These are phyloP conservation scores for Caenorhabditis drosophilae DNA, from an alignment of 2,888 invertebrate species.

Conservation along the genomic window DNA sequence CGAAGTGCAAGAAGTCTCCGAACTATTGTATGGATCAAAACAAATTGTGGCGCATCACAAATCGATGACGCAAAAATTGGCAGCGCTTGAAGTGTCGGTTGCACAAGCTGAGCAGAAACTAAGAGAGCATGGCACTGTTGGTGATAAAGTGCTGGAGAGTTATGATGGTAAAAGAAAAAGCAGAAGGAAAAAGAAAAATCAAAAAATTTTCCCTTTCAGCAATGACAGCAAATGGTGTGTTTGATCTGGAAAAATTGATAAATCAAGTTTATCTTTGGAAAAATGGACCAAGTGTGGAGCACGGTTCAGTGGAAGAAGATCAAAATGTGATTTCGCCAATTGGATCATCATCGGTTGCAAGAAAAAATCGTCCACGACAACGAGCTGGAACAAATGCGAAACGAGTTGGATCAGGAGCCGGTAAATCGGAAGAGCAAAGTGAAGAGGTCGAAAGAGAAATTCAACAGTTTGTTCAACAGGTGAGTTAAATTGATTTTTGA, in stretches of 20 bases:
- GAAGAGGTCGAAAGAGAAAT: slow-evolving; percentile 52
- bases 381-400: slow-evolving; percentile 13
- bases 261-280: slow-evolving; percentile 1
- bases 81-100: slow-evolving; percentile 26
- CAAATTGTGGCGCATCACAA: slow-evolving; percentile 54
- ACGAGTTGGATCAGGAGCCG: slow-evolving; percentile 24
- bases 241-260: slow-evolving; percentile 10
- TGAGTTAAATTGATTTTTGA: slow-evolving; percentile 7
- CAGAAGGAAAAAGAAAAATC: not conserved
- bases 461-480: slow-evolving; percentile 47
- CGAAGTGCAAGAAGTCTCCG: slow-evolving; percentile 36
- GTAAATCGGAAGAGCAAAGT: slow-evolving; percentile 35
- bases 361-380: slow-evolving; percentile 7
- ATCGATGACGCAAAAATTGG: slow-evolving; percentile 34
- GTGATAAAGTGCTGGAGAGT: slow-evolving; percentile 20
- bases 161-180: slow-evolving; percentile 9
- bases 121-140: slow-evolving; percentile 27
- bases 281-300: not conserved
- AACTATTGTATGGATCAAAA: slow-evolving; percentile 48
- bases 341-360: not conserved
- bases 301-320: not conserved
- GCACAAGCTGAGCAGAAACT: slow-evolving; percentile 35
- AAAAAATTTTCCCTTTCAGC: slow-evolving; percentile 11
- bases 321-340: not conserved
- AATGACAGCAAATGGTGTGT: not conserved